Conservation (phyloP, 2,113 vertebrate genomes). For the Ifrita kowaldi region DNA sequence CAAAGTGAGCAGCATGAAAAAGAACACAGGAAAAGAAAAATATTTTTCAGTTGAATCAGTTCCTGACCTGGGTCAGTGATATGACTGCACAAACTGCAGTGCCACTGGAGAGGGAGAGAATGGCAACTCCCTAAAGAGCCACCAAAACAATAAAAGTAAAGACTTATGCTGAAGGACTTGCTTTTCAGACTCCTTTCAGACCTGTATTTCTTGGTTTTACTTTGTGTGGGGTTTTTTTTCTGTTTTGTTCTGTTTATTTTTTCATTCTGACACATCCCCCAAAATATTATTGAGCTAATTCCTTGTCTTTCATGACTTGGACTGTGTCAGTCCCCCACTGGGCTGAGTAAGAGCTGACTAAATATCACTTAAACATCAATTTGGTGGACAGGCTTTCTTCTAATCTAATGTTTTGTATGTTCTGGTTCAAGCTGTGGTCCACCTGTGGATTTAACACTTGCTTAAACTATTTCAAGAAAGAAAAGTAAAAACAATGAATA, state of each 20-base stretch:
- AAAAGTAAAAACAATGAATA: not conserved
- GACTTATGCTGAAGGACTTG: not conserved
- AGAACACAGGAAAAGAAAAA: not conserved
- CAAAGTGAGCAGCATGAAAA: not conserved
- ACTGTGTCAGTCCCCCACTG: not conserved
- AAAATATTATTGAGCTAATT: not conserved
- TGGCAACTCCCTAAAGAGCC: not conserved
- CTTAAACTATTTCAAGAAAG: not conserved
- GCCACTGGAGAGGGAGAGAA: not conserved
- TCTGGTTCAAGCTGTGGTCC: not conserved
- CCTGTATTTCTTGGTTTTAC: not conserved
- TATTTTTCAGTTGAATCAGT: not conserved
- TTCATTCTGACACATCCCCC: not conserved
- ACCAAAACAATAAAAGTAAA: not conserved
- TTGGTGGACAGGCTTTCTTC: not conserved
- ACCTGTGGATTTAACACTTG: not conserved
- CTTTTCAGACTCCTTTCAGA: not conserved
- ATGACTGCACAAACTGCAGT: fast-evolving
- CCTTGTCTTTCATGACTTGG: not conserved
- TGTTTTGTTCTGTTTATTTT: not conserved
- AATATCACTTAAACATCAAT: not conserved
- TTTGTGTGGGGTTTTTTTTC: not conserved
- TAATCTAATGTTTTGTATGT: not conserved
- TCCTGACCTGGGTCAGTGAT: not conserved
- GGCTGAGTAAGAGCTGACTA: not conserved